Base-by-base conservation (phyloP, 2,888 invertebrate genomes). In the Resseliella maxima region DNA sequence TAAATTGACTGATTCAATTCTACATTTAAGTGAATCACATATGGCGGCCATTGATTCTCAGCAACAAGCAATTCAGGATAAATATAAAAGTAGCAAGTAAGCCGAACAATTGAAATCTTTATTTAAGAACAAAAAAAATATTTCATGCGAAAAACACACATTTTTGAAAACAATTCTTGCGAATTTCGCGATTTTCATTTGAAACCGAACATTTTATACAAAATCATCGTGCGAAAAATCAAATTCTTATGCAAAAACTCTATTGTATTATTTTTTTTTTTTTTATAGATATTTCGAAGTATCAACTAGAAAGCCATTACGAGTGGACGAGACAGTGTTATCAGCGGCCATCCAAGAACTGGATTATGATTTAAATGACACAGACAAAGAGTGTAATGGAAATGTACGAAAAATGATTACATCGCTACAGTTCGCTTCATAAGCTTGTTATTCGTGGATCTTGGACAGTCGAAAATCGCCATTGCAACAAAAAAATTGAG, bases 31-130 rank as follows among this genome's bases (percentile, higher is more conserved):
- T 87, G 92, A 93, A 88, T 93, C 96, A 21, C 96, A 96, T 90
- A 90, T 92, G 85, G 93, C 93, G 89, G 95, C 96, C 2, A 90
- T 93, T 10, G 92, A 91, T 64, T 92, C 94, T 88, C 93, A 94
- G 59, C 97, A 97, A 90, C 96, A 96, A 90, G 97, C 98, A 85
- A 95, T 98, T 88, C 94, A 94, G 88, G 97, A 98, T 89, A 98
- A 98, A 92, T 98, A 97, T 92, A 96, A 94, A 91, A 92, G 92
- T 88, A 93, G 92, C 90, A 95, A 95, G 94, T 95, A 89, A 92
- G 93, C 91, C 12, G 5, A 36, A 36, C n/a, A 24, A 59, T 59
- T 59, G 21, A 50, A 59, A 12, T 59, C 24, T 24, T n/a, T 2
- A 12, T 50, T 50, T 18, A 50, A 18, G 15, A 50, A 10, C 5